Percentiles rank a stretch among this genome's conserved stretches.
These are phyloP conservation scores for Babylonia areolata DNA, from an alignment of 1,140 invertebrate genomes.

Conservation along the genomic window DNA sequence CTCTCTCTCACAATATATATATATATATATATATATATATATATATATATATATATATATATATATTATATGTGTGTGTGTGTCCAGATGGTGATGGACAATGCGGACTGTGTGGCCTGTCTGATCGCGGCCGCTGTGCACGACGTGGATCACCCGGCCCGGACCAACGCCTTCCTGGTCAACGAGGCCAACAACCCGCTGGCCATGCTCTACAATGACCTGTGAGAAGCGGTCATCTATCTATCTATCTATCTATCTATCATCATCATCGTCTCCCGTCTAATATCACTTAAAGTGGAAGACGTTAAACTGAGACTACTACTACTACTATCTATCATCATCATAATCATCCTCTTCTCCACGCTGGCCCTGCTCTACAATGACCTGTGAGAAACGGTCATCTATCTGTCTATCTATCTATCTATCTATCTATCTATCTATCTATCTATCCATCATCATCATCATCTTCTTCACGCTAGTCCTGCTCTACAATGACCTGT, in stretches of 20 bases:
- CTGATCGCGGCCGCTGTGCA: conserved; percentile 86
- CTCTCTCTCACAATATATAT: too few species aligned
- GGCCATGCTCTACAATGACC: conserved; percentile 78
- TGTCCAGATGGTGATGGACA: conserved; percentile 70
- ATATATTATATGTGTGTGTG: conserved; percentile 7
- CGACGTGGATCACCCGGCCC: conserved; percentile 76
- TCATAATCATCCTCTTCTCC: too few species aligned
- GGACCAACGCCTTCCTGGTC: conserved; percentile 78
- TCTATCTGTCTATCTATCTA: background rate
- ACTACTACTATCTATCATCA: too few species aligned
- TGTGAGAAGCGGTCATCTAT: conserved; percentile 63
- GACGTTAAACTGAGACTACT: too few species aligned
- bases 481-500: conserved; percentile 78
- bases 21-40: too few species aligned
- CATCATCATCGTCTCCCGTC: too few species aligned
- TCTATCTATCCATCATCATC: background rate
- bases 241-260: background rate
- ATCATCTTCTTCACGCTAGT: too few species aligned
- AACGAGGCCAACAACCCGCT: conserved; percentile 74
- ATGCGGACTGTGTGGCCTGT: conserved; percentile 83
- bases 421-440: too few species aligned
- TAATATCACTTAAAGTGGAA: too few species aligned
- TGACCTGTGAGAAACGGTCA: conserved; percentile 72
- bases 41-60: too few species aligned
- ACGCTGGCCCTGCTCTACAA: conserved; percentile 78